phyloP scores from a whole-genome alignment of 2,113 vertebrate genomes.

The Solea senegalensis region DNA sequence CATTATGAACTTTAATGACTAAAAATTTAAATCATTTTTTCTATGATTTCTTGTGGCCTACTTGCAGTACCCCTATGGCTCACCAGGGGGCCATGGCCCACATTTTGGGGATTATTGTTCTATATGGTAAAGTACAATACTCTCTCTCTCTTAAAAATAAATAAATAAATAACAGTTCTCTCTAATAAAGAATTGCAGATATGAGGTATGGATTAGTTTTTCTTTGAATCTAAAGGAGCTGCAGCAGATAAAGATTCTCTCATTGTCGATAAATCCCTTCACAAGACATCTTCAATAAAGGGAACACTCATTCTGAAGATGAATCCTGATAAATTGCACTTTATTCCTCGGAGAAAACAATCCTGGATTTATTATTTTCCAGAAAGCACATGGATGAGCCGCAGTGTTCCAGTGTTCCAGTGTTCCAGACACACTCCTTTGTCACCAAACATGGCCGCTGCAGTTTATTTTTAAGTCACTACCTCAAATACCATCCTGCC shows the following conservation, averaged over 20 bases:
- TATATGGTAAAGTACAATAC: too few species aligned
- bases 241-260: background rate
- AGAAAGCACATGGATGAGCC: background rate
- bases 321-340: background rate
- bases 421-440: conserved; percentile 6
- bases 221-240: too few species aligned
- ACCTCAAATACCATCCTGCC: background rate
- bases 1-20: too few species aligned
- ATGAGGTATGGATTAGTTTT: too few species aligned
- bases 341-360: background rate
- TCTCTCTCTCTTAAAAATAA: too few species aligned
- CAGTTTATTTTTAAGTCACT: conserved; percentile 10
- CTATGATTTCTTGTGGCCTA: too few species aligned
- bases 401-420: background rate
- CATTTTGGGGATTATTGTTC: too few species aligned
- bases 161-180: too few species aligned
- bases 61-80: too few species aligned
- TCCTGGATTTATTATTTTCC: background rate
- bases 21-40: too few species aligned
- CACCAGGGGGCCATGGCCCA: too few species aligned
- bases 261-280: background rate
- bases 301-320: background rate
- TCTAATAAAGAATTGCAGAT: too few species aligned
- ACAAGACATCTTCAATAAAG: background rate
- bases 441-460: background rate